Evolutionary conservation across 2,888 invertebrate species (phyloP), one percentile per base, ranked within the genome.

Genomic region (Tenodera sinensis): DNA sequence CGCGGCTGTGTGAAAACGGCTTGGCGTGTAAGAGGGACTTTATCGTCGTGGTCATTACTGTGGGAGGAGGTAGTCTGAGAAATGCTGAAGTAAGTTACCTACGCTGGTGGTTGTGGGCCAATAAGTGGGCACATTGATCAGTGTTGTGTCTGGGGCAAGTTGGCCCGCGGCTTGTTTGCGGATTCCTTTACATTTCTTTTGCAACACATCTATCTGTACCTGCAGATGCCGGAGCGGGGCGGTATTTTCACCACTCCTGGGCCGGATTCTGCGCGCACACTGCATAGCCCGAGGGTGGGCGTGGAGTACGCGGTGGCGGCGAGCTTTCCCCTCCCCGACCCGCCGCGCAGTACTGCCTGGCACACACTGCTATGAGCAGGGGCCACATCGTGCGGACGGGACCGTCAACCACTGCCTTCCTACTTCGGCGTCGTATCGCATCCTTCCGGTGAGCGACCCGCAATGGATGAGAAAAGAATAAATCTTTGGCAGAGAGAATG

Each of bases 121-220:
- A 71, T 71, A 71, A 71, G 54, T 71, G 54, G 54, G 54, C 6
- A 71, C 54, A 71, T 71, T 71, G 54, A 71, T 71, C 54, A 71
- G 54, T 71, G 54, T 71, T 71, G 54, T 71, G 54, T 71, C 54
- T 71, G 54, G 54, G 81, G 87, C 81, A 83, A 87, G 83, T 82
- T 87, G 83, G 87, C 87, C 81, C 25, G 82, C 83, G n/a, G 82
- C 25, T 34, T 42, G n/a, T 27, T 47, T 85, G 27, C 28, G 71
- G 28, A 81, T 86, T 82, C 34, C 87, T 71, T 27, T 28, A 71
- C 86, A 86, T 86, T 86, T 71, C 86, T 86, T 86, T 86, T 86
- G 86, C 86, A 14, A 54, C 86, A 86, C 86, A 81, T 86, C 86
- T n/a, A n/a, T n/a, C n/a, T n/a, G n/a, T n/a, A n/a, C n/a, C n/a